Base-by-base conservation (phyloP, 2,113 vertebrate genomes). In the Rhegmatorhina hoffmannsi region DNA sequence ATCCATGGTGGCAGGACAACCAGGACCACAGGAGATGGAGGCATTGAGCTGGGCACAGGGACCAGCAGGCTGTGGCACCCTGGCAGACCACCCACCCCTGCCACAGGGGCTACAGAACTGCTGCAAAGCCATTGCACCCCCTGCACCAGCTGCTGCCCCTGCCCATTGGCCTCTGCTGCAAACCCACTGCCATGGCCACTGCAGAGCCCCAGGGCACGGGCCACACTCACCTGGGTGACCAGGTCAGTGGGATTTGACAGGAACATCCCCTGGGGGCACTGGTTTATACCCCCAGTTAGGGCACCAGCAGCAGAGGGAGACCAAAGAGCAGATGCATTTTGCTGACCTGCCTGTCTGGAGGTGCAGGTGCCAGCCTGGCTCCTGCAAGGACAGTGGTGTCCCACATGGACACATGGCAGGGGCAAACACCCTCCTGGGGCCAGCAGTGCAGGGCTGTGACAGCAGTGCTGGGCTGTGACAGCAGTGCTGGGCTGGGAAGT, bases 171-270 rank as follows among this genome's bases (percentile, higher is more conserved):
- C n/a, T n/a, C 64, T 56, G 55, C 70, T 58, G 64, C 72, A 84
- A 49, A 70, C 25, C 49, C 36, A 25, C 49, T 56, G 62, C 56
- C 18, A 25, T 0, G 4, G 29, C 33, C 11, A 5, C 6, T 17
- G 40, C 16, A 46, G 50, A 84, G 63, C 44, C 82, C 56, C 68
- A 62, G 52, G 26, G 50, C 18, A 34, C 60, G 21, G 33, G 18
- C 53, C 36, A 38, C 0, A 0, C 60, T 89, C 28, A 26, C 1
- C 3, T 5, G 29, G 18, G 14, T 33, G n/a, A 86, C 63, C 23
- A 58, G 72, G 58, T 23, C 58, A n/a, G 38, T 14, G 47, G 26
- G 33, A 62, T 21, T 36, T 17, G 55, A 55, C 28, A 40, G 7
- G 28, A 74, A 59, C 5, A 0, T 8, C 59, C 50, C 28, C 64